phyloP scores from a whole-genome alignment of 2,113 vertebrate genomes.

The Oncorhynchus keta region DNA sequence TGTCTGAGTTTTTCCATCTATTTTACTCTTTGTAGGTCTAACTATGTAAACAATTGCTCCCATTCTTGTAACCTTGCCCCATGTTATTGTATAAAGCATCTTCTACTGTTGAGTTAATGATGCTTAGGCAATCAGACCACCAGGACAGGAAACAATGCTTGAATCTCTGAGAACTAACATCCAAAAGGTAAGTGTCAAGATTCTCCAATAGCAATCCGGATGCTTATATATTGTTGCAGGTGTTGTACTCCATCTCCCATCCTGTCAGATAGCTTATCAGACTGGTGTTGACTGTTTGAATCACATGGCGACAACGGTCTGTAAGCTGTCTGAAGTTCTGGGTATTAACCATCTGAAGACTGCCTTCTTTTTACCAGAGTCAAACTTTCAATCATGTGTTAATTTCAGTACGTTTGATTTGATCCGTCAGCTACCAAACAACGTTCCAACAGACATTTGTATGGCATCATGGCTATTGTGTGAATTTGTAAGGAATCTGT shows the following conservation, averaged over 20 bases:
- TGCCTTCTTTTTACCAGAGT: neutral
- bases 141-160: neutral
- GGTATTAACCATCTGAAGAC: conserved; percentile 59
- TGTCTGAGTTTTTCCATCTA: conserved; percentile 55
- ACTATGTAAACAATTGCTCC: neutral
- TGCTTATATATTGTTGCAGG: neutral
- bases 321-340: conserved; percentile 98
- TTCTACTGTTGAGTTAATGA: neutral
- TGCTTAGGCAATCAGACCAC: neutral
- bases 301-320: conserved; percentile 92
- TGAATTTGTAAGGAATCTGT: too few relatives aligned
- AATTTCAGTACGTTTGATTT: too few relatives aligned
- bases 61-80: neutral
- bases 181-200: conserved; percentile 58
- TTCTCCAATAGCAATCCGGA: neutral
- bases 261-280: conserved; percentile 99
- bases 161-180: conserved; percentile 11
- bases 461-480: neutral
- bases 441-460: neutral
- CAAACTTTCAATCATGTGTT: neutral
- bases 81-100: neutral
- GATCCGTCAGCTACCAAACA: neutral
- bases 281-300: conserved; percentile 99
- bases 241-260: conserved; percentile 65
- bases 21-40: neutral